phyloP scores from a whole-genome alignment of 2,797 vertebrate genomes.

The Amblyopsis hoosieri region DNA sequence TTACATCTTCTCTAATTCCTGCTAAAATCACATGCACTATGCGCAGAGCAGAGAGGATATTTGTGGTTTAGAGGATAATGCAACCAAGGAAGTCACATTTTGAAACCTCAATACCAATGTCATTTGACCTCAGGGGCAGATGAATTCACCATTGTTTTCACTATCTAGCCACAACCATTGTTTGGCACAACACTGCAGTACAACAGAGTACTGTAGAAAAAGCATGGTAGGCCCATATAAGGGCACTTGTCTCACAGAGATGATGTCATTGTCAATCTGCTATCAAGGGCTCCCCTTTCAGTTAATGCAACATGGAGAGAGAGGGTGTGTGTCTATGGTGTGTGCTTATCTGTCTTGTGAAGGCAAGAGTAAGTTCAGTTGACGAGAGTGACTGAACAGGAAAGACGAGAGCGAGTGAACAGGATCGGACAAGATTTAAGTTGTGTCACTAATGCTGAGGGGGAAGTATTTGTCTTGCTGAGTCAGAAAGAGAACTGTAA shows the following conservation, averaged over 20 bases:
- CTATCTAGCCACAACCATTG: constrained; percentile 1
- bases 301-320: constrained; percentile 32
- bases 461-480: constrained; percentile 26
- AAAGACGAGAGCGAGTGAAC: constrained; percentile 3
- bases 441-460: constrained; percentile 15
- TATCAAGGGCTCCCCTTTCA: constrained; percentile 53
- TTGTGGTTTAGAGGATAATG: too few relatives aligned
- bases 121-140: not conserved
- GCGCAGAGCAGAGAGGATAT: too few relatives aligned
- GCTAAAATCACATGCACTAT: too few relatives aligned
- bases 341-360: constrained; percentile 15
- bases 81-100: too few relatives aligned
- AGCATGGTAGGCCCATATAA: constrained; percentile 66
- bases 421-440: constrained; percentile 13
- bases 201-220: constrained; percentile 15
- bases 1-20: too few relatives aligned
- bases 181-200: constrained; percentile 4
- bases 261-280: constrained; percentile 74
- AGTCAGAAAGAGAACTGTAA: constrained; percentile 6
- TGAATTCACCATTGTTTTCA: constrained; percentile 7
- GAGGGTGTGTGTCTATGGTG: constrained; percentile 36
- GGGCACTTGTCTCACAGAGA: constrained; percentile 70
- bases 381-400: constrained; percentile 11
- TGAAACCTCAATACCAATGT: too few relatives aligned
- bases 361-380: constrained; percentile 10